Base-by-base conservation (phyloP, 2,113 vertebrate species). In the Turnix velox region DNA sequence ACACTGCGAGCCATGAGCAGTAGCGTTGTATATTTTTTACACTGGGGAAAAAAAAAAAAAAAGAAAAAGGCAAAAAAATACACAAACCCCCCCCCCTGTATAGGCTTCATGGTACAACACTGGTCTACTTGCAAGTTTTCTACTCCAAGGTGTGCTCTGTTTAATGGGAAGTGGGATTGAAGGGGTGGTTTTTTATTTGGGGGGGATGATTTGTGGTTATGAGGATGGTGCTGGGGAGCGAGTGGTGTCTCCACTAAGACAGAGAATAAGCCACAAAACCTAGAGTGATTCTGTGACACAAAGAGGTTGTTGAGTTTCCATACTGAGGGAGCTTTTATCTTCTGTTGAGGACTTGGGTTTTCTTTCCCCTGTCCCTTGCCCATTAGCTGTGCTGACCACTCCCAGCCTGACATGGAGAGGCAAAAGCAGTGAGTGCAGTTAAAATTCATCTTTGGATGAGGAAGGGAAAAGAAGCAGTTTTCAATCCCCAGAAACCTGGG, bases 21-120 rank as follows among this genome's bases (percentile, higher is more conserved):
- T 97, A 90, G 76, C 85, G 58, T 95, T 98, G 97, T 97, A 98
- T 96, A 98, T 98, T 98, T 98, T 98, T 98, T 93, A 98, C 97
- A 96, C 95, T 94, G 96, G 97, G 93, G 91, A 94, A 89, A 91
- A 91, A 93, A 97, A 76, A 75, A 66, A 48, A 33, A 39, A 27
- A 28, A 54, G 62, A 57, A 51, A 40, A 10, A 7, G 12, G 27
- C 27, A 55, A 67, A 87, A 63, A n/a, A 67, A 87, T 58, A n/a
- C n/a, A 40, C 93, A 87, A 76, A 95, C 78, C 7, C 33, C 90
- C 96, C 78, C 7, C 33, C 90, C 96, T 93, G 94, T 97, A 96
- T 96, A 96, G 94, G 96, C 97, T 98, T 97, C 95, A 96, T 97
- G 97, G 97, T 97, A 90, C 97, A 88, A 96, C 97, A 94, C 97